A percentile compares a stretch with the other conserved stretches of the same genome.
Conservation (phyloP, 2,888 invertebrate species). For the Drosophila phalerata region DNA sequence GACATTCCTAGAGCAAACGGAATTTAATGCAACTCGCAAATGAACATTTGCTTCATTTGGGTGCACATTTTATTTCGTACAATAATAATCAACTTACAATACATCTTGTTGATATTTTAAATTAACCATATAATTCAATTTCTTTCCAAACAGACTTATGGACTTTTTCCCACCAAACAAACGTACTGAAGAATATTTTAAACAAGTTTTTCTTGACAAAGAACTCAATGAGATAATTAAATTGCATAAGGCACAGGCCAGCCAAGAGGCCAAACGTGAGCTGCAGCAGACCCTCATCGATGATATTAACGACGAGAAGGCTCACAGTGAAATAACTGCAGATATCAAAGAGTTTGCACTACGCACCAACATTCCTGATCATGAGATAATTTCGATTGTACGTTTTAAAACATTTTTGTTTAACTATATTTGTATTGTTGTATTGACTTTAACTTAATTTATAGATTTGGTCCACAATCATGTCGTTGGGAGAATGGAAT, state of each 20-base stretch:
- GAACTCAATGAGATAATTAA: constrained; percentile 93
- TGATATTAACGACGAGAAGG: constrained; percentile 94
- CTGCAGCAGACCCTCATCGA: constrained; percentile 92
- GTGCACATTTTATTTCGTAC: constrained; percentile 76
- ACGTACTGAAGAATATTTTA: constrained; percentile 95
- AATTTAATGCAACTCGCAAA: constrained; percentile 77
- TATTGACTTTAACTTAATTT: neutral
- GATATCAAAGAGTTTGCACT: constrained; percentile 94
- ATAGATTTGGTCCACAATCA: constrained; percentile 97
- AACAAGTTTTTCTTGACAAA: constrained; percentile 91
- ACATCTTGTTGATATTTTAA: neutral
- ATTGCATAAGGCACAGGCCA: constrained; percentile 93
- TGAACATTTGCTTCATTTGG: constrained; percentile 74
- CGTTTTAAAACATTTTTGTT: constrained; percentile 67
- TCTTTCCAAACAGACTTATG: constrained; percentile 88
- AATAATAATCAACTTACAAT: constrained; percentile 24
- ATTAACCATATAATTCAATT: neutral
- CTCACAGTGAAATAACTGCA: constrained; percentile 93
- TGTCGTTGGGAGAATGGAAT: constrained; percentile 99
- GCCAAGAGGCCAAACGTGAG: constrained; percentile 93
- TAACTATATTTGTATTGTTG: neutral
- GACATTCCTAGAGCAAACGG: constrained; percentile 81
- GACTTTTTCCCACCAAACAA: constrained; percentile 98
- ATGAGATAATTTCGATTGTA: constrained; percentile 95
- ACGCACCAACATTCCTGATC: constrained; percentile 94